Evolutionary conservation across 1,140 invertebrate genomes (phyloP), one percentile per base, ranked within the genome.

Genomic region (Prorops nasuta): DNA sequence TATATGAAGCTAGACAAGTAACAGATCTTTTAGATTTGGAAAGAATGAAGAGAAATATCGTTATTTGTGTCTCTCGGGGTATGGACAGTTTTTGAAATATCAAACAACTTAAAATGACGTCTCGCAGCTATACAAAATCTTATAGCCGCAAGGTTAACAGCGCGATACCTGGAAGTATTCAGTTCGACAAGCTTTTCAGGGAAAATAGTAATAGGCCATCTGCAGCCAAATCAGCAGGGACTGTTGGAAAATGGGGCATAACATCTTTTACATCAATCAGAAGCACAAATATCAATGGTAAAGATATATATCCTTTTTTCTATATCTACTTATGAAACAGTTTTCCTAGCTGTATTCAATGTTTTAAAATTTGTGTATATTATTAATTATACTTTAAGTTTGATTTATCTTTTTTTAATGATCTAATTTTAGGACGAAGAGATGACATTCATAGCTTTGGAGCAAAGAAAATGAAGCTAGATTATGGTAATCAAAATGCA

Each of bases 241-340:
- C 90, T 28, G 87, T 94, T 51, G 91, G 91, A 59, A 91, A 92
- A 81, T 96, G 92, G 91, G 92, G 92, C 58, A 91, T 92, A 71
- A 94, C 92, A 54, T 92, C 91, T 36, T 95, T 94, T 74, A 94
- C 92, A 28, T 94, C 91, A 1, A 88, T 92, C 46, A 81, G 92
- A 62, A 92, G 88, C 64, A 81, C 84, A 46, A 84, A 78, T 54
- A 72, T 85, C 60, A 88, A 88, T 77, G 86, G 86, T 84, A 82
- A 28, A 24, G 15, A 15, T 21, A 20, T 45, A 9, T 6, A 35
- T 16, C n/a, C 12, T 18, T 14, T 24, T 41, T 45, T 16, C 14
- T 37, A 35, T 16, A 17, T 8, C 34, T 20, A n/a, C 16, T 21
- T 45, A 7, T 24, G 10, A n/a, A n/a, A 41, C 2, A 10, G 10